phyloP scores from a whole-genome alignment of 2,888 invertebrate genomes.

The Agrotis segetum region DNA sequence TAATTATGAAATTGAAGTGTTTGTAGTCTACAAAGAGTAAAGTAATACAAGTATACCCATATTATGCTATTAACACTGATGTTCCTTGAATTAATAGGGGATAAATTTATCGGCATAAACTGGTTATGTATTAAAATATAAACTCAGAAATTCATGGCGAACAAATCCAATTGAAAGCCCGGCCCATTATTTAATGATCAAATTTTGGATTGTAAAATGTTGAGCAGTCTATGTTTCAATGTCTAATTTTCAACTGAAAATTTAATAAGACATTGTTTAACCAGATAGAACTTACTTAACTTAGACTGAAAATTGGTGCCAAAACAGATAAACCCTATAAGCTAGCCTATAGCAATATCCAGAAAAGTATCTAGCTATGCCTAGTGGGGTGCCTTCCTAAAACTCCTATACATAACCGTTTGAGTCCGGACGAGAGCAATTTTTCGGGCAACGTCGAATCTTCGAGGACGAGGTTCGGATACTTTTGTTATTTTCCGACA shows the following conservation, averaged over 20 bases:
- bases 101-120: too few species aligned
- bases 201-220: not conserved
- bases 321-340: not conserved
- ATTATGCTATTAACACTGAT: too few species aligned
- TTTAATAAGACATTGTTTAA: too few species aligned
- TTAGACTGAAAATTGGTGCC: not conserved
- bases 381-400: conserved; percentile 9
- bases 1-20: too few species aligned
- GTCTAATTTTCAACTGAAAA: not conserved
- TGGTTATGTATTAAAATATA: too few species aligned
- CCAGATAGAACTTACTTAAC: not conserved
- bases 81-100: too few species aligned
- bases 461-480: conserved; percentile 50
- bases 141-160: too few species aligned
- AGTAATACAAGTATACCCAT: too few species aligned
- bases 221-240: not conserved
- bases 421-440: conserved; percentile 45
- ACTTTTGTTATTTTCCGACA: conserved; percentile 62
- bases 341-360: conserved; percentile 8
- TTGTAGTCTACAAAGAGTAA: too few species aligned
- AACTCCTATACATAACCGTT: conserved; percentile 39
- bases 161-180: too few species aligned
- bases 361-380: conserved; percentile 26
- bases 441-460: conserved; percentile 57
- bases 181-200: not conserved